Evolutionary conservation across 1,140 invertebrate species (phyloP).

Genomic region (Cataglyphis hispanica): DNA sequence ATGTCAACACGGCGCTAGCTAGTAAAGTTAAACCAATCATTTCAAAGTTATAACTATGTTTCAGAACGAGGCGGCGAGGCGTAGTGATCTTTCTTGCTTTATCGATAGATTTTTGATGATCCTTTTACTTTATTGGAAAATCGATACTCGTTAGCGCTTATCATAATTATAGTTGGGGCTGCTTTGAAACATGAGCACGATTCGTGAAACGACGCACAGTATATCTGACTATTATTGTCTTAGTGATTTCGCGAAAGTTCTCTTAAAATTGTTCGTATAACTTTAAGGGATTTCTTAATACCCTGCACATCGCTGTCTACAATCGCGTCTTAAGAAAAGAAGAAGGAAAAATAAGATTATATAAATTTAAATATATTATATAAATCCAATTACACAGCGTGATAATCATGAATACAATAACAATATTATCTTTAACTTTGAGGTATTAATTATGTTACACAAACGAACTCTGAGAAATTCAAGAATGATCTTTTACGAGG

Average conservation of each 20-base stretch:
- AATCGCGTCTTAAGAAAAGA: constrained; percentile 6
- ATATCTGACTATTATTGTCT: constrained; percentile 54
- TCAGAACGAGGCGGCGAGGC: neutral
- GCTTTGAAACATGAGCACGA: neutral
- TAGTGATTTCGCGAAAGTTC: constrained; percentile 53
- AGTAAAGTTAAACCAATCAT: constrained; percentile 49
- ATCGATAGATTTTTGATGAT: neutral
- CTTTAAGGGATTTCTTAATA: constrained; percentile 51
- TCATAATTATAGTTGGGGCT: constrained; percentile 34
- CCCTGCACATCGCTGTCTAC: neutral
- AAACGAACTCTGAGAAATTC: neutral
- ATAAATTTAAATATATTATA: constrained; percentile 39
- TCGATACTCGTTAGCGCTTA: constrained; percentile 41
- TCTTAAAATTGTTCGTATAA: constrained; percentile 23
- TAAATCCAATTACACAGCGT: neutral
- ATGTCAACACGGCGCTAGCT: constrained; percentile 1
- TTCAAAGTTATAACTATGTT: constrained; percentile 19
- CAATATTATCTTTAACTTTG: neutral
- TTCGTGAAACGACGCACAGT: neutral
- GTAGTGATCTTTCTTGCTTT: neutral
- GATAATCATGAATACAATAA: neutral
- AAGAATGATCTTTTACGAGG: neutral
- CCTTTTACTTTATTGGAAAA: constrained; percentile 37
- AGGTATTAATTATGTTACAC: neutral
- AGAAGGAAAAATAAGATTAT: neutral